Percentiles rank a stretch among this genome's conserved stretches.
Evolutionary conservation across 1,140 invertebrate species (phyloP).

Genomic region (Melipona quadrifasciata): DNA sequence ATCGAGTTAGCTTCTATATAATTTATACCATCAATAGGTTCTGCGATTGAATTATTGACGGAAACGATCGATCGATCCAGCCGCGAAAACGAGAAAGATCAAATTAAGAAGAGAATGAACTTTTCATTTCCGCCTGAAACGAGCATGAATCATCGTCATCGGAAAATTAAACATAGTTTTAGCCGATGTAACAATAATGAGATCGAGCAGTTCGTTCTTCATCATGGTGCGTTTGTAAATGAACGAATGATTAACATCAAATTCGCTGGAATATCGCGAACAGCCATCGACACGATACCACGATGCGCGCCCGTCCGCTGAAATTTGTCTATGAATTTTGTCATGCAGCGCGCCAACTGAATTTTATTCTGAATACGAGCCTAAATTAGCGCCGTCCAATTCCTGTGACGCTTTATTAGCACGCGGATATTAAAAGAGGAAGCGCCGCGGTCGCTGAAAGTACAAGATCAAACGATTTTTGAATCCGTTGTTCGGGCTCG

Average conservation of each 20-base stretch:
- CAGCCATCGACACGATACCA: conserved; percentile 24
- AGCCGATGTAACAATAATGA: conserved; percentile 26
- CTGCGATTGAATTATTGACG: not conserved
- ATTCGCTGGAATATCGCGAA: conserved; percentile 47
- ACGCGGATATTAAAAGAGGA: conserved; percentile 10
- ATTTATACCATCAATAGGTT: conserved; percentile 1
- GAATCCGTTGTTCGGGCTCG: not conserved
- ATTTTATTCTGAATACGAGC: conserved; percentile 35
- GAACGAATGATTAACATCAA: conserved; percentile 46
- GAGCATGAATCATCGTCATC: not conserved
- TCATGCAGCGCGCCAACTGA: not conserved
- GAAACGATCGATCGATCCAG: not conserved
- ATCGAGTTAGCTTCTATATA: not conserved
- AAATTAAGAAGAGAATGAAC: conserved; percentile 9
- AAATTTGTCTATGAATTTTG: conserved; percentile 51
- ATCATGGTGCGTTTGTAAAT: conserved; percentile 44
- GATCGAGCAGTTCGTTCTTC: conserved; percentile 40
- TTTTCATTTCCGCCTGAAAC: conserved; percentile 13
- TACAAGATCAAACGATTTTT: not conserved
- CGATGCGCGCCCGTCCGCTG: not conserved
- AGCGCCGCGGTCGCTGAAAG: not conserved
- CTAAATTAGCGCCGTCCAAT: conserved; percentile 28
- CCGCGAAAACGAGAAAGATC: not conserved
- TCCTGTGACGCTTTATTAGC: conserved; percentile 20
- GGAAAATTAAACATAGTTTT: conserved; percentile 18